These are phyloP conservation scores for Anoplius nigerrimus DNA, from an alignment of 2,888 invertebrate genomes.

Conservation along the genomic window DNA sequence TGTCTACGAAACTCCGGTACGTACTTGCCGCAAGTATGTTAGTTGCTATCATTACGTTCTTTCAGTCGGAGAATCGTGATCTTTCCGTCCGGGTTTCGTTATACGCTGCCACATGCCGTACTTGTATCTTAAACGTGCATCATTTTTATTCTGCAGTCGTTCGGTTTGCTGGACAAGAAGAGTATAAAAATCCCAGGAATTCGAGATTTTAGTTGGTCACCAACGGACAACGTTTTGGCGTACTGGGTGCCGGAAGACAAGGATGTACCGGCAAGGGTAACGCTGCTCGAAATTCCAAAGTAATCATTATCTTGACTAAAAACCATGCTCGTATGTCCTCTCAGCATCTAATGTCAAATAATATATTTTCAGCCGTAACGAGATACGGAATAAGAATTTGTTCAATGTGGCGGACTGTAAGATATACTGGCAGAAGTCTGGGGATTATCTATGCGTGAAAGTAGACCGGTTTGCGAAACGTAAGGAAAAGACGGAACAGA, in stretches of 20 bases:
- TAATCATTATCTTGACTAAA: constrained; percentile 46
- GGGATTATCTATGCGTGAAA: constrained; percentile 98
- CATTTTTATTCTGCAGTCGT: constrained; percentile 79
- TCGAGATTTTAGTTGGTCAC: constrained; percentile 98
- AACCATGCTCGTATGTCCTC: background rate
- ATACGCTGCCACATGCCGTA: background rate
- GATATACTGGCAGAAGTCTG: constrained; percentile 99
- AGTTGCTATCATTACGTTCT: no score
- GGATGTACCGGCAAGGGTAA: constrained; percentile 96
- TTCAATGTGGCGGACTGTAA: constrained; percentile 99
- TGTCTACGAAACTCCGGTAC: constrained; percentile 94
- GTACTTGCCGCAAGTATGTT: constrained; percentile 51
- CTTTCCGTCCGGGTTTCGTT: background rate
- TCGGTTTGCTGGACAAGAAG: constrained; percentile 94
- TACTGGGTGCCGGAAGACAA: constrained; percentile 99
- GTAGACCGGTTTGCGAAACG: constrained; percentile 93
- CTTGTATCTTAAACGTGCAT: background rate
- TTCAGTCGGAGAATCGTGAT: no score
- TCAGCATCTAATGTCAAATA: background rate
- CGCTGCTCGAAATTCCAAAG: constrained; percentile 93
- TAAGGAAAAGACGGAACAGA: constrained; percentile 94
- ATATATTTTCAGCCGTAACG: constrained; percentile 80
- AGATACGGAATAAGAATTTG: constrained; percentile 94
- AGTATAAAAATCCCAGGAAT: constrained; percentile 94
- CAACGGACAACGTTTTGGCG: constrained; percentile 95